Percentiles rank a stretch among this genome's conserved stretches.
Evolutionary conservation across 2,113 vertebrate genomes (phyloP).

Genomic region (Sander lucioperca): DNA sequence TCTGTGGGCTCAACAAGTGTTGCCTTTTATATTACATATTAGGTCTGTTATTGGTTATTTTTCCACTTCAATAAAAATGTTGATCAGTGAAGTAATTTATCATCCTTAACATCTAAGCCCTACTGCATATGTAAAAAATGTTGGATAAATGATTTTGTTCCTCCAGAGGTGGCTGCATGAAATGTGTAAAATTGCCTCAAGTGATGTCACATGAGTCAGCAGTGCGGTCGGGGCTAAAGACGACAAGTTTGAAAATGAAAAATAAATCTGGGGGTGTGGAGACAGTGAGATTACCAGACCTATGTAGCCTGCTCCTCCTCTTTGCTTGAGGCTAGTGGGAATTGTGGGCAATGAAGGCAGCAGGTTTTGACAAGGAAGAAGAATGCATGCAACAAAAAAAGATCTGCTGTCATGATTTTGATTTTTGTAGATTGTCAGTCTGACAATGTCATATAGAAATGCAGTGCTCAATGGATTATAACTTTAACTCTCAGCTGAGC

Average conservation of each 20-base stretch:
- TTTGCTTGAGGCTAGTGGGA: not conserved
- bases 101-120: not conserved
- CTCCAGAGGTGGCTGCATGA: not conserved
- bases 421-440: not conserved
- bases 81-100: not conserved
- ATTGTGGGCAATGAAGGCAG: not conserved
- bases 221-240: not conserved
- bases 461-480: not conserved
- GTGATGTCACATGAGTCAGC: not conserved
- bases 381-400: not conserved
- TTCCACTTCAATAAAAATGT: not conserved
- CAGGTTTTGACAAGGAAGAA: not conserved
- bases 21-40: not conserved
- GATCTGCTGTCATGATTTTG: not conserved
- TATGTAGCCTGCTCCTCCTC: not conserved
- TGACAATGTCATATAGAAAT: not conserved
- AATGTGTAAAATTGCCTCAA: not conserved
- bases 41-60: not conserved
- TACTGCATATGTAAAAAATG: not conserved
- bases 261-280: not conserved
- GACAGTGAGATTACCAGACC: not conserved
- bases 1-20: not conserved
- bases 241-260: not conserved
- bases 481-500: not conserved
- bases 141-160: not conserved